Evolutionary conservation across 2,797 vertebrate species (phyloP), one percentile per base, ranked within the genome.

Genomic region (Acanthopagrus latus): DNA sequence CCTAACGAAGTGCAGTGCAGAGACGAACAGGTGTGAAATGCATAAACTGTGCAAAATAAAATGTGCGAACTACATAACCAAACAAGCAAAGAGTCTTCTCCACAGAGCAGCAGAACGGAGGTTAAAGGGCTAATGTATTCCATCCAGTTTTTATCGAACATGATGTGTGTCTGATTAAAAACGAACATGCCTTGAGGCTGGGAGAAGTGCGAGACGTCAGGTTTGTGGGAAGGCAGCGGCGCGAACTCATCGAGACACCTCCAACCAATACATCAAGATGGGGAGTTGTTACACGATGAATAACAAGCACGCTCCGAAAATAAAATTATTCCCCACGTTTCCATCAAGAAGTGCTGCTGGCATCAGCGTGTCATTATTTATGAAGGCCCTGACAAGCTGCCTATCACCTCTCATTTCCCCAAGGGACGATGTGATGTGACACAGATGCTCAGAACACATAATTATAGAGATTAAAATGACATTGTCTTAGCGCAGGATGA

Each of bases 81-180:
- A 66, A 74, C 64, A 75, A 55, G 66, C 20, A 52, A 56, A 16
- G n/a, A 38, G n/a, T 12, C 0, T 20, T 73, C 50, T 74, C n/a
- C 8, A 14, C 7, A 44, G 25, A 78, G 17, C 50, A 51, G 75
- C 33, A 44, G 54, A n/a, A 17, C 16, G 3, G 25, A 60, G 58
- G 67, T 78, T 79, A 51, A 62, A 64, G 71, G 60, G 64, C 5
- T 23, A 77, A 83, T 6, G 46, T 74, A 76, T 86, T 70, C 62
- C 4, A 7, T 14, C 62, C 5, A 7, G 10, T 69, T 82, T 65
- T 64, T 69, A 58, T 43, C 3, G 4, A 56, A 69, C 76, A 80
- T 62, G 57, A 78, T 64, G 7, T 27, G 50, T 50, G 46, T 81
- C 57, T 76, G 83, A 84, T 80, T 68, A 74, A 77, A 77, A 73